Percentiles rank a stretch among this genome's conserved stretches.
Evolutionary conservation across 2,888 invertebrate species (phyloP).

Genomic region (Oscheius sp.): DNA sequence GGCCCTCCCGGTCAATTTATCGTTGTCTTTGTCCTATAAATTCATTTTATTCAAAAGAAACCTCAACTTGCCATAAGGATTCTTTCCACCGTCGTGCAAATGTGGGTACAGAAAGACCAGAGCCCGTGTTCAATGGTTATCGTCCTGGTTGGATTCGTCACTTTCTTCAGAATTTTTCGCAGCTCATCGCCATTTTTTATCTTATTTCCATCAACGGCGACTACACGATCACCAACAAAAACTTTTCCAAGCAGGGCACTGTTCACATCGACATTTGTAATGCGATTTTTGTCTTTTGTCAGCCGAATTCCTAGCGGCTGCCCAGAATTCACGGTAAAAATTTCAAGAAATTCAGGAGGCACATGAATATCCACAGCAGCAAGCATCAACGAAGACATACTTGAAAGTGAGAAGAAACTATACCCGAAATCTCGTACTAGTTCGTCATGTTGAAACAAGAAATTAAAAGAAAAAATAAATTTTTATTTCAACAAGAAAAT

Average conservation of each 20-base stretch:
- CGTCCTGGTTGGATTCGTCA: constrained; percentile 31
- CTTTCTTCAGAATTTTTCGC: neutral
- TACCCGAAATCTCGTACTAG: no score
- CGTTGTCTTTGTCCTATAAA: constrained; percentile 47
- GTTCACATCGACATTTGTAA: constrained; percentile 52
- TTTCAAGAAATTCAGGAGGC: constrained; percentile 1
- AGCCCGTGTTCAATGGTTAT: constrained; percentile 46
- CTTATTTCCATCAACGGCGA: constrained; percentile 47
- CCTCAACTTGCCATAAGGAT: no score
- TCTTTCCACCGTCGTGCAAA: constrained; percentile 55
- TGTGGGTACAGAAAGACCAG: constrained; percentile 55
- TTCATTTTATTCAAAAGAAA: no score
- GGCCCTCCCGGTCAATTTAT: constrained; percentile 55
- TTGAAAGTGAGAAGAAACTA: neutral
- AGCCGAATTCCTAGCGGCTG: constrained; percentile 9
- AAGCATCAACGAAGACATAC: neutral
- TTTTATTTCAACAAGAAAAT: no score
- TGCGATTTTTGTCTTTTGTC: constrained; percentile 8
- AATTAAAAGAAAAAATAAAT: no score
- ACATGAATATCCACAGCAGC: neutral
- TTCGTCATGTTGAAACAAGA: no score
- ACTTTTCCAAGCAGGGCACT: constrained; percentile 45
- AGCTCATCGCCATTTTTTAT: constrained; percentile 32
- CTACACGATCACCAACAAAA: constrained; percentile 53
- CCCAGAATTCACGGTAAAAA: constrained; percentile 1